Base-by-base conservation (phyloP, 1,140 invertebrate genomes). In the Samia ricini region DNA sequence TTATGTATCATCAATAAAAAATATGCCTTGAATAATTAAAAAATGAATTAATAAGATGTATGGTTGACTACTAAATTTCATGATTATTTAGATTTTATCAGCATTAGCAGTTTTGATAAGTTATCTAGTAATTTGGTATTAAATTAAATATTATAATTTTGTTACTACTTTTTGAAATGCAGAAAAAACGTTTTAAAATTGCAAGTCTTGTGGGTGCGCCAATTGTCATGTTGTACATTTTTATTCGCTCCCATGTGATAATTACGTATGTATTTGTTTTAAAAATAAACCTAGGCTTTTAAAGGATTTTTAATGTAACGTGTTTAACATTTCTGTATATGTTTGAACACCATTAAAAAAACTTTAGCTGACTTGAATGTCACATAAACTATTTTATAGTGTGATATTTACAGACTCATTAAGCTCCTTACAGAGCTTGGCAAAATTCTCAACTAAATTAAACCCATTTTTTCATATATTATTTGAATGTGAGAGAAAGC, bases 121-220 rank as follows among this genome's bases (percentile, higher is more conserved):
- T 15, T 12, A 10, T 10, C 12, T 42, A 15, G 12, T 15, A 15
- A 42, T 42, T 7, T 42, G n/a, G 4, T 42, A 42, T 42, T 42
- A 79, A 83, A 2, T 42, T 15, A 42, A 42, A 10, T 29, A 29
- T 29, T 5, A 10, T 29, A 10, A 8, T 29, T 15, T 42, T 15
- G 33, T 12, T 42, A 4, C 15, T 42, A 15, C 10, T 42, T 42
- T 42, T 42, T 42, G 1, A 15, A 42, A 42, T 1, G 33, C 33
- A 42, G 33, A 15, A 4, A 42, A 42, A 10, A 42, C 33, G n/a
- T 42, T 42, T 10, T 42, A 42, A 42, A 42, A 42, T 15, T 42
- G 12, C 12, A 10, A 42, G 33, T n/a, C n/a, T n/a, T n/a, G n/a
- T n/a, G n/a, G n/a, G 8, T 15, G 33, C 15, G 26, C 6, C 26